Conservation (phyloP, 2,888 invertebrate species). For the Apotomis betuletana region DNA sequence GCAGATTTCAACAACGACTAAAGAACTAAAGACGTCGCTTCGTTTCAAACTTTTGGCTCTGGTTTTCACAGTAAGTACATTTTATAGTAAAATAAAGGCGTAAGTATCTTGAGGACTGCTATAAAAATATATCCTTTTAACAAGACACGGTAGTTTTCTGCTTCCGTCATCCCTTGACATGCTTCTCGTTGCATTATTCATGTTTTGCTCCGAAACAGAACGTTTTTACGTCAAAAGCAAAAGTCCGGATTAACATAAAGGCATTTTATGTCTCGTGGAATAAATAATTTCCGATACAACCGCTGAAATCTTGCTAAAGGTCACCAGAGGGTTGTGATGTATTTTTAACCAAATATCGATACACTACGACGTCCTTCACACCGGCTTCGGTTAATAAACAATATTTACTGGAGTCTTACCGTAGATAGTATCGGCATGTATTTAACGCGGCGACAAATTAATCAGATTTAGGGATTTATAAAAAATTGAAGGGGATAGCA, state of each 20-base stretch:
- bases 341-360: conserved; percentile 3
- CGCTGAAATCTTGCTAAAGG: conserved; percentile 1
- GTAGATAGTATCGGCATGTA: no score
- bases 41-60: conserved; percentile 5
- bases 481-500: no score
- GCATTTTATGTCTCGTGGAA: not conserved
- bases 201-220: conserved; percentile 3
- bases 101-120: not conserved
- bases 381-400: no score
- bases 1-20: conserved; percentile 1
- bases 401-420: no score
- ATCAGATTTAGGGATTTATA: no score
- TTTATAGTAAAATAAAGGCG: not conserved
- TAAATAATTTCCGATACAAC: conserved; percentile 6
- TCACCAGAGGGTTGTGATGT: not conserved
- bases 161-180: conserved; percentile 3
- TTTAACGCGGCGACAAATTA: no score
- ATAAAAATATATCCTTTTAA: not conserved
- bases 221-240: conserved; percentile 8
- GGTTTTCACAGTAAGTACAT: not conserved
- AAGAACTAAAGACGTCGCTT: not conserved
- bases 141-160: not conserved
- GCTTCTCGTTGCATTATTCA: conserved; percentile 24
- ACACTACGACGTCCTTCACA: not conserved
- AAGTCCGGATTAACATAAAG: conserved; percentile 2